Conservation (phyloP, 2,113 vertebrate species). For the Lepidothrix coronata region DNA sequence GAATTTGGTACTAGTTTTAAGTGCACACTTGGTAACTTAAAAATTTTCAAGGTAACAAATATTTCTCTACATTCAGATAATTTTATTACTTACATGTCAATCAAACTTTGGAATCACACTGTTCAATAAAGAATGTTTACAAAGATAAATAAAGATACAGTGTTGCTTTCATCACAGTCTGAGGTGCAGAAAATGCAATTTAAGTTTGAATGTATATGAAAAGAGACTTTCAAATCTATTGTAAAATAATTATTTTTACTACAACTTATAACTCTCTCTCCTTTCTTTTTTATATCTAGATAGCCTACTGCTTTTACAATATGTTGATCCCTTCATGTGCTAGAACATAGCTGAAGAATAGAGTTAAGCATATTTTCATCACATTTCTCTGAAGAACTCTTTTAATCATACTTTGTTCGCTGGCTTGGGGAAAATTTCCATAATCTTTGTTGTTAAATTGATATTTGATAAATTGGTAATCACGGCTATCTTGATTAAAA, state of each 20-base stretch:
- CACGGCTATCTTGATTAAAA: conserved; percentile 50
- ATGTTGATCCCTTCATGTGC: conserved; percentile 34
- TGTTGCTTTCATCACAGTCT: not conserved
- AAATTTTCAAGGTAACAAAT: not conserved
- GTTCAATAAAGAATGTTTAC: not conserved
- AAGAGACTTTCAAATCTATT: not conserved
- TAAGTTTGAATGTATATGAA: not conserved
- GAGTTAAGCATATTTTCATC: conserved; percentile 52
- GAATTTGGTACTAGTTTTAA: not conserved
- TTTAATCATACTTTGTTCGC: conserved; percentile 61
- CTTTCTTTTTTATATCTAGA: not conserved
- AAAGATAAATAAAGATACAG: not conserved
- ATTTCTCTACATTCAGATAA: not conserved
- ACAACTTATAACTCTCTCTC: not conserved
- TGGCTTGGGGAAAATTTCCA: conserved; percentile 52
- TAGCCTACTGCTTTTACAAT: conserved; percentile 45
- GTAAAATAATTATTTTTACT: conserved; percentile 29
- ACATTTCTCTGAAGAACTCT: conserved; percentile 44
- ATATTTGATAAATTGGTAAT: conserved; percentile 66
- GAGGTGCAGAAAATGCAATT: not conserved
- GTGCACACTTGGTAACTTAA: not conserved
- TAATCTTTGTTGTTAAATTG: conserved; percentile 69
- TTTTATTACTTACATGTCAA: not conserved
- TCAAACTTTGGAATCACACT: not conserved
- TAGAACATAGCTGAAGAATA: conserved; percentile 23